These are phyloP conservation scores for Rhodophaea formosa DNA, from an alignment of 2,888 invertebrate species.

Conservation along the genomic window DNA sequence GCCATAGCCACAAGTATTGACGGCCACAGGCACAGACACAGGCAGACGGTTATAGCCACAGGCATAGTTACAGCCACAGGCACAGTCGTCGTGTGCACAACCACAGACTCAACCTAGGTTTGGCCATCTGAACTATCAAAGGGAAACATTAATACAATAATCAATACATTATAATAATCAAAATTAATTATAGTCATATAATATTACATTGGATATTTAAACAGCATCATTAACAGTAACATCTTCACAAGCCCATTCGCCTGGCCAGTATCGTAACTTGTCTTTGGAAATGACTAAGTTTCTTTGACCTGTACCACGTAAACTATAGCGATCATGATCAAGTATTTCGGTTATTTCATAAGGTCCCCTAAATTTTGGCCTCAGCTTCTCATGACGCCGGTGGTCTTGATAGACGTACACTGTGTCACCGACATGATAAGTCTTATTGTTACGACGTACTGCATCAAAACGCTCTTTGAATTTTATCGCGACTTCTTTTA, in stretches of 20 bases:
- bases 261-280: conserved; percentile 16
- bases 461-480: conserved; percentile 18
- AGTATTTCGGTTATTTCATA: conserved; percentile 24
- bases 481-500: conserved; percentile 4
- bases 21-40: too few relatives aligned
- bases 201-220: too few relatives aligned
- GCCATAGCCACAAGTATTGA: too few relatives aligned
- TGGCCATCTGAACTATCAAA: too few relatives aligned
- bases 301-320: neutral
- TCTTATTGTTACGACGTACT: conserved; percentile 14
- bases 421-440: conserved; percentile 25
- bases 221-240: too few relatives aligned
- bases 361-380: conserved; percentile 27
- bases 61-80: too few relatives aligned
- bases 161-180: too few relatives aligned
- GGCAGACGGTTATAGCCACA: too few relatives aligned
- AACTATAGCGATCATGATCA: conserved; percentile 12
- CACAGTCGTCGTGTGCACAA: too few relatives aligned
- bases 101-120: too few relatives aligned
- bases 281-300: conserved; percentile 7
- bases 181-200: too few relatives aligned
- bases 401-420: conserved; percentile 32
- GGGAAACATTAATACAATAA: too few relatives aligned
- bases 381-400: conserved; percentile 29
- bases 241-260: neutral